Percentiles rank a stretch among this genome's conserved stretches.
phyloP scores from a whole-genome alignment of 2,113 vertebrate species.

The Oryzias celebensis region DNA sequence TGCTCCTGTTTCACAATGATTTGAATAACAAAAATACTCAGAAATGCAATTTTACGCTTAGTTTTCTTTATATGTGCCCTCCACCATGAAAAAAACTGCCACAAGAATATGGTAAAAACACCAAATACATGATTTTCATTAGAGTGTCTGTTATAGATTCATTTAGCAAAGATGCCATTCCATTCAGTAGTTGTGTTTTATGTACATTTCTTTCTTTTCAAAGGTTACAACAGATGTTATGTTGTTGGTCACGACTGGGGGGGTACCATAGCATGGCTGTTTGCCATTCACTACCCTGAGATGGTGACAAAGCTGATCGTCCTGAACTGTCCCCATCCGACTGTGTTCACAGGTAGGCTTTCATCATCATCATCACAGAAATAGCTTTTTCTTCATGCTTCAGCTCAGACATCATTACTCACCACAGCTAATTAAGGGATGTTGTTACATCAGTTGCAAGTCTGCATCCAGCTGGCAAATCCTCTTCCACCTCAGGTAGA shows the following conservation, averaged over 20 bases:
- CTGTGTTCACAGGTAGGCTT: slow-evolving; percentile 72
- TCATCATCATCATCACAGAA: background rate
- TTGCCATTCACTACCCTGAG: slow-evolving; percentile 95
- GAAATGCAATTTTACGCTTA: too few relatives aligned
- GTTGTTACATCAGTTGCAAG: slow-evolving; percentile 45
- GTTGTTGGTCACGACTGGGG: slow-evolving; percentile 97
- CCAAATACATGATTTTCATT: too few relatives aligned
- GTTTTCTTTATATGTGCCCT: too few relatives aligned
- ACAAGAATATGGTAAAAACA: too few relatives aligned
- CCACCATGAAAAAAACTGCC: too few relatives aligned
- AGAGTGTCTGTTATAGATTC: too few relatives aligned
- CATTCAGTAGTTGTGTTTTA: background rate
- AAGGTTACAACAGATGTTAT: slow-evolving; percentile 96
- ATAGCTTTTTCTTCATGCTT: slow-evolving; percentile 17
- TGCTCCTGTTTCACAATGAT: too few relatives aligned
- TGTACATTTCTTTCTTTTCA: slow-evolving; percentile 28
- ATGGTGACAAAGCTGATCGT: slow-evolving; percentile 95
- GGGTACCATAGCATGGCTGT: slow-evolving; percentile 94
- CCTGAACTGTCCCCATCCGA: slow-evolving; percentile 95
- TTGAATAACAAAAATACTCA: too few relatives aligned
- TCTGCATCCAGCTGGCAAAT: slow-evolving; percentile 65
- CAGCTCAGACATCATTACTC: slow-evolving; percentile 45
- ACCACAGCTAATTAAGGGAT: slow-evolving; percentile 54
- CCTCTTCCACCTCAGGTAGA: slow-evolving; percentile 37
- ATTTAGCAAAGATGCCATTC: background rate